Evolutionary conservation across 1,140 invertebrate species (phyloP), one percentile per base, ranked within the genome.

Genomic region (Alviniconcha marisindica): DNA sequence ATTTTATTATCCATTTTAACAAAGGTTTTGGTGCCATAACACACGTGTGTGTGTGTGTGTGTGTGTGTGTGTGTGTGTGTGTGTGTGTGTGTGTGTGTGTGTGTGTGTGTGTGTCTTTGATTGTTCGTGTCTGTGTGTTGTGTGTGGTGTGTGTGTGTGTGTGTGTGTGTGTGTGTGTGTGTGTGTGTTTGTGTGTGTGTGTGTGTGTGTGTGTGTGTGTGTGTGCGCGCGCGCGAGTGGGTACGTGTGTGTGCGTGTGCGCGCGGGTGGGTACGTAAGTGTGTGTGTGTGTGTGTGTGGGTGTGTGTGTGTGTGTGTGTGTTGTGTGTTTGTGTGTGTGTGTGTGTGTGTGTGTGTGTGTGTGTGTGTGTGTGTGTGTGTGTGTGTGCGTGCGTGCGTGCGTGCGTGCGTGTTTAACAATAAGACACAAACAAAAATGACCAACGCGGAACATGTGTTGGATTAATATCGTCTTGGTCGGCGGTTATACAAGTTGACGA

Each of bases 271-370:
- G n/a, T n/a, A n/a, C n/a, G n/a, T n/a, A n/a, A n/a, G n/a, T n/a
- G n/a, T n/a, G n/a, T n/a, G n/a, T n/a, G n/a, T n/a, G n/a, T n/a
- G n/a, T 24, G 0, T 60, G n/a, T 60, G 56, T 60, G 56, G 21
- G n/a, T 60, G 15, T 18, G 15, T 60, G 56, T 18, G 56, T 60
- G 56, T 60, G n/a, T 21, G 21, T 7, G 7, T 12, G 48, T 51
- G 21, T 21, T 60, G 28, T 66, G 63, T 66, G 63, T 66, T 0
- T 33, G 63, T 66, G 60, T 66, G 60, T 66, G 60, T 66, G 60
- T 33, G 60, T 66, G 60, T 66, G 60, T 66, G 60, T 33, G 60
- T 66, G 60, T 66, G 60, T 66, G 60, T 66, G 60, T 66, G n/a
- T 66, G 60, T 66, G n/a, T 31, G n/a, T 66, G 28, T 66, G 63